phyloP scores from a whole-genome alignment of 2,113 vertebrate species.

The Peromyscus maniculatus region DNA sequence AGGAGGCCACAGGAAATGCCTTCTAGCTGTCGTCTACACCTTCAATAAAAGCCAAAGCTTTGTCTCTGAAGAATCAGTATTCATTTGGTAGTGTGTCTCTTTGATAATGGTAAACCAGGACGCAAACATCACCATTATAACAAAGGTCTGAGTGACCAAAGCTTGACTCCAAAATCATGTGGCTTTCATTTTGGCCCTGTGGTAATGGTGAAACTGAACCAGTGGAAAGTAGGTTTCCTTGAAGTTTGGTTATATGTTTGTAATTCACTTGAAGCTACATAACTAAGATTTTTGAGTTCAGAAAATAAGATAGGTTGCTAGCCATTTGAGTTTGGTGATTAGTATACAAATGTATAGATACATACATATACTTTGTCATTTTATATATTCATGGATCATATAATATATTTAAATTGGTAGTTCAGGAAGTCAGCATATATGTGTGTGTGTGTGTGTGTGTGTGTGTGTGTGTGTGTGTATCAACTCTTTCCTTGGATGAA shows the following conservation, averaged over 20 bases:
- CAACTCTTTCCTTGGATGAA: not conserved
- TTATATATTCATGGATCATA: not conserved
- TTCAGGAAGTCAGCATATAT: not conserved
- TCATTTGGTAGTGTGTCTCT: not conserved
- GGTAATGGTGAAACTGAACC: not conserved
- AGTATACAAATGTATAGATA: not conserved
- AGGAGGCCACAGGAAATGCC: not conserved
- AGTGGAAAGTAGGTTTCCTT: not conserved
- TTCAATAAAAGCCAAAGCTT: slow-evolving; percentile 33
- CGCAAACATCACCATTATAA: not conserved
- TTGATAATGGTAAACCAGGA: slow-evolving; percentile 19
- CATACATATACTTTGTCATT: not conserved
- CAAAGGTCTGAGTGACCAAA: slow-evolving; percentile 37
- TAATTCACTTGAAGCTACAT: slow-evolving; percentile 41
- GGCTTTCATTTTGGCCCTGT: not conserved
- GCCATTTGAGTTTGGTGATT: slow-evolving; percentile 26
- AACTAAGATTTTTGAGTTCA: slow-evolving; percentile 37
- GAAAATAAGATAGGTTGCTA: slow-evolving; percentile 1
- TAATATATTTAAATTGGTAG: slow-evolving; percentile 7
- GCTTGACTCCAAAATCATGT: not conserved
- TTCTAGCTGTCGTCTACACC: not conserved
- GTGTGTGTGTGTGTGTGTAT: not conserved
- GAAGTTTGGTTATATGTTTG: not conserved
- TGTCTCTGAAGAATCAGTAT: not conserved
- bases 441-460: too few species aligned